Percentiles rank a stretch among this genome's conserved stretches.
phyloP scores from a whole-genome alignment of 2,888 invertebrate species.

The Luperina testacea region DNA sequence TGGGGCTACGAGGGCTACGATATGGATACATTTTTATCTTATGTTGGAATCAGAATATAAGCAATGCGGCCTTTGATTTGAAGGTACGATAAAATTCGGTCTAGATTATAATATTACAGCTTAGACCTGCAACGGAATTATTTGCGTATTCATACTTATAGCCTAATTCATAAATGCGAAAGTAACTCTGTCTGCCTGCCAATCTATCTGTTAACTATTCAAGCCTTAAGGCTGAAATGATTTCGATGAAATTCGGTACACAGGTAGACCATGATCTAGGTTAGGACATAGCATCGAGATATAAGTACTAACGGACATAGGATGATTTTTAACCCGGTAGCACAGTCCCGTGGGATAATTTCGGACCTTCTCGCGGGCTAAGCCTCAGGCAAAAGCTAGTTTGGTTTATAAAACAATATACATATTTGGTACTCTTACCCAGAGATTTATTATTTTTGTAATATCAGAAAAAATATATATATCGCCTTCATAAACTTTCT shows the following conservation, averaged over 20 bases:
- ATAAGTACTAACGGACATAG: too few relatives aligned
- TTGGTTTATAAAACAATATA: background rate
- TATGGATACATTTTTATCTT: background rate
- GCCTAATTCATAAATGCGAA: background rate
- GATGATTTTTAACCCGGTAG: background rate
- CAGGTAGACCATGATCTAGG: background rate
- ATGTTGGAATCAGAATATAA: background rate
- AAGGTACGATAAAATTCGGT: background rate
- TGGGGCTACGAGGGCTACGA: background rate
- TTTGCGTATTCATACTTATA: background rate
- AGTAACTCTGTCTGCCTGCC: background rate
- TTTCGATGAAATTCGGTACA: background rate
- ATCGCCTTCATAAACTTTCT: background rate
- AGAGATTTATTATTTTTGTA: background rate
- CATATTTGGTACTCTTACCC: background rate
- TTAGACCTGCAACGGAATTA: background rate
- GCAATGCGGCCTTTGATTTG: background rate
- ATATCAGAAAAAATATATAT: background rate
- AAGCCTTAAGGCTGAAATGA: background rate
- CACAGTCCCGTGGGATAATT: background rate
- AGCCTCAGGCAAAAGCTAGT: background rate
- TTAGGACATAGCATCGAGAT: background rate
- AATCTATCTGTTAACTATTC: background rate
- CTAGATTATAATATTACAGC: background rate
- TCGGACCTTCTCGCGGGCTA: background rate